A percentile compares a stretch with the other conserved stretches of the same genome.
phyloP scores from a whole-genome alignment of 2,888 invertebrate genomes.

The Empis livida region DNA sequence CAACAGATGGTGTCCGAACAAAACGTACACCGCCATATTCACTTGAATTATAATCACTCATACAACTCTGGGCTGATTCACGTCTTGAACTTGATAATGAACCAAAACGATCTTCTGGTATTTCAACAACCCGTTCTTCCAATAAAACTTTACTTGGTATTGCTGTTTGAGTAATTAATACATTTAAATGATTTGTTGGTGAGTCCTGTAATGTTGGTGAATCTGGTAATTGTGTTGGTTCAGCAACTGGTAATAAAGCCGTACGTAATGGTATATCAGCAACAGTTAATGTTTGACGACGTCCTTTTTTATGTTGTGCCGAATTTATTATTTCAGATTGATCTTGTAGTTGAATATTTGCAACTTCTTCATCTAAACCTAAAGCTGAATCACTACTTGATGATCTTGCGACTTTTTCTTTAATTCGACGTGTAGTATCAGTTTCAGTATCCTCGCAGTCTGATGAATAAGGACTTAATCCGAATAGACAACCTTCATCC shows the following conservation, averaged over 20 bases:
- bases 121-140: slow-evolving; percentile 43
- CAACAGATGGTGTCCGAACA: slow-evolving; percentile 73
- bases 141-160: slow-evolving; percentile 39
- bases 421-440: slow-evolving; percentile 14
- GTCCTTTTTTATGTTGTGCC: slow-evolving; percentile 15
- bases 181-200: slow-evolving; percentile 5
- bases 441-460: slow-evolving; percentile 19
- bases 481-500: slow-evolving; percentile 32
- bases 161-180: slow-evolving; percentile 14
- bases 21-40: slow-evolving; percentile 43
- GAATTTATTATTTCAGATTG: slow-evolving; percentile 6
- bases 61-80: slow-evolving; percentile 34
- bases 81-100: slow-evolving; percentile 32
- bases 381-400: slow-evolving; percentile 34
- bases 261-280: slow-evolving; percentile 33
- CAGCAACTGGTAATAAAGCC: slow-evolving; percentile 31
- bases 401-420: slow-evolving; percentile 30
- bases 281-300: slow-evolving; percentile 33
- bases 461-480: slow-evolving; percentile 30
- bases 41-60: slow-evolving; percentile 34
- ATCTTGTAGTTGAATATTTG: slow-evolving; percentile 5
- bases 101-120: slow-evolving; percentile 37
- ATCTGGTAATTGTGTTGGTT: slow-evolving; percentile 31
- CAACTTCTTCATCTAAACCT: slow-evolving; percentile 28
- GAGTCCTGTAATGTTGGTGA: slow-evolving; percentile 18